Percentiles rank a stretch among this genome's conserved stretches.
Conservation (phyloP, 2,797 vertebrate genomes). For the Cyclura pinguis region DNA sequence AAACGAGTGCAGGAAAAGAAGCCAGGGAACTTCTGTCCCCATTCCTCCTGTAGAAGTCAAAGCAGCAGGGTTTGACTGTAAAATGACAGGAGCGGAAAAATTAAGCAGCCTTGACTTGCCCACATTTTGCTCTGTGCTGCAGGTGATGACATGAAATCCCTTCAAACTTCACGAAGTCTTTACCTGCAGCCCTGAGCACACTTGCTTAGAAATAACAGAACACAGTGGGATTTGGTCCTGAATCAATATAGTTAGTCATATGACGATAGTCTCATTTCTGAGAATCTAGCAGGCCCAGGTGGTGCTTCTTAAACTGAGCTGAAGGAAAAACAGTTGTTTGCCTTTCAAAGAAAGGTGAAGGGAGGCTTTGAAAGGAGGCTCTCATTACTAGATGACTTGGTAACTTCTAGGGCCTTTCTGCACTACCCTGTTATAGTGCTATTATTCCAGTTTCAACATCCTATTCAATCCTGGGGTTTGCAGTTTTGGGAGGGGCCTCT, state of each 20-base stretch:
- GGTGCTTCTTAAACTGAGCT: background rate
- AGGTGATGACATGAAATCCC: background rate
- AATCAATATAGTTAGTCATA: background rate
- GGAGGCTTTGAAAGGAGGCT: background rate
- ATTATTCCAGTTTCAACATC: too few species aligned
- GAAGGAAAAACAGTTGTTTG: background rate
- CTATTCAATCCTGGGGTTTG: too few species aligned
- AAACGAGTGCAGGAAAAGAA: background rate
- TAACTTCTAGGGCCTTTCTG: too few species aligned
- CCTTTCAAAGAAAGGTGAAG: slow-evolving; percentile 1
- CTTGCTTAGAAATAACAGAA: background rate
- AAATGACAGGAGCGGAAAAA: background rate
- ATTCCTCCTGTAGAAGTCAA: background rate
- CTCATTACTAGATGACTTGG: background rate
- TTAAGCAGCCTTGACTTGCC: background rate
- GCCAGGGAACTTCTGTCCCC: background rate
- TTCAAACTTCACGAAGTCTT: background rate
- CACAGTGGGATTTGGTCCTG: background rate
- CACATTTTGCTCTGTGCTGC: background rate
- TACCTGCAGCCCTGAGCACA: background rate
- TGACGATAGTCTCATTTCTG: background rate
- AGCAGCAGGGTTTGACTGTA: background rate
- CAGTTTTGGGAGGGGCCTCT: too few species aligned
- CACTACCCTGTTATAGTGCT: too few species aligned
- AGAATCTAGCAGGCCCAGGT: background rate